Conservation (phyloP, 2,113 vertebrate species). For the Megaceryle torquata region DNA sequence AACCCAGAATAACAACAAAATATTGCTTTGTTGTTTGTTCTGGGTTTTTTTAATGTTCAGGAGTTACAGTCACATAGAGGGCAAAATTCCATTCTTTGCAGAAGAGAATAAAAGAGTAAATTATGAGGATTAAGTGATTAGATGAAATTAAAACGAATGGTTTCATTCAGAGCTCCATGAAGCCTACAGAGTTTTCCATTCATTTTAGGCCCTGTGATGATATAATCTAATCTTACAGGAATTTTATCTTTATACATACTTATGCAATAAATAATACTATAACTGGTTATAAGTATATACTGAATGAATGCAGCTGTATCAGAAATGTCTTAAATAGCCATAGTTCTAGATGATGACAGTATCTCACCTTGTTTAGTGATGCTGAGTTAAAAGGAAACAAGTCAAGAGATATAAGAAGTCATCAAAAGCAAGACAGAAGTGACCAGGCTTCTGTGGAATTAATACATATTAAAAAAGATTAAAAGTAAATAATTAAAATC, state of each 20-base stretch:
- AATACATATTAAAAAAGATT: not conserved
- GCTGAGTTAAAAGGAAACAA: not conserved
- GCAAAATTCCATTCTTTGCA: not conserved
- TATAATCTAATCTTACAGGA: not conserved
- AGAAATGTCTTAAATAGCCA: not conserved
- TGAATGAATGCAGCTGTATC: not conserved
- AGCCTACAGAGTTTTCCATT: not conserved
- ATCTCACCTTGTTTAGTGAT: not conserved
- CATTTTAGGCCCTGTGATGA: not conserved
- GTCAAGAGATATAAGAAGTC: not conserved
- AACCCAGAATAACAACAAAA: not conserved
- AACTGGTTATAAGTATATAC: not conserved
- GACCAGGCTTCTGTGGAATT: not conserved
- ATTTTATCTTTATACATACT: not conserved
- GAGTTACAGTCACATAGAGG: not conserved
- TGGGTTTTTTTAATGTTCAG: not conserved
- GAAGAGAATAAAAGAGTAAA: not conserved
- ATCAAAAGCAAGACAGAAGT: not conserved
- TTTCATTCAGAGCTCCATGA: not conserved
- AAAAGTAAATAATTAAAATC: not conserved
- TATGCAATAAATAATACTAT: not conserved
- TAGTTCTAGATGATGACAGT: not conserved
- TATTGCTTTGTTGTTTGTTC: too few species aligned
- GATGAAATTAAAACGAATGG: not conserved
- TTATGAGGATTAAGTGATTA: not conserved